These are phyloP conservation scores for Xanthostigma xanthostigma DNA, from an alignment of 2,888 invertebrate genomes.

Conservation along the genomic window DNA sequence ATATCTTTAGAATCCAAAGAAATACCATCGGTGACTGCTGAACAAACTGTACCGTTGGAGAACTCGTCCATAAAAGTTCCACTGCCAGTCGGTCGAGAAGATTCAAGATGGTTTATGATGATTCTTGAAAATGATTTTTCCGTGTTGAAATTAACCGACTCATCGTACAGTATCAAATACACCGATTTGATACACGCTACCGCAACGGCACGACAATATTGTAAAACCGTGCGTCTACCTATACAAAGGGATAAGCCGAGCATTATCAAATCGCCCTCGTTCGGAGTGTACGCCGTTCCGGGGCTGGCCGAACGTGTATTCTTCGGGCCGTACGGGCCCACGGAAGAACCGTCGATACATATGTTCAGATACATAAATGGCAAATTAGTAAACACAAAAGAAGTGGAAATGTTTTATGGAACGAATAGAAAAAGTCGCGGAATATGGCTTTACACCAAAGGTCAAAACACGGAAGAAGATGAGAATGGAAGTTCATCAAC, in stretches of 20 bases:
- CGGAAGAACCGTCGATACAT: constrained; percentile 21
- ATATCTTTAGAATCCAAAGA: constrained; percentile 5
- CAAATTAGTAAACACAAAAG: constrained; percentile 19
- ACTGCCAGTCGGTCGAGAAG: constrained; percentile 12
- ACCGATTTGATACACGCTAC: constrained; percentile 33
- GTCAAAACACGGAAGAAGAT: neutral
- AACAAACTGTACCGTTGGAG: constrained; percentile 13
- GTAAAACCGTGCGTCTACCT: constrained; percentile 32
- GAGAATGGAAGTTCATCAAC: neutral
- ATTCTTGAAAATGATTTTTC: constrained; percentile 37
- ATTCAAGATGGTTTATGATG: constrained; percentile 39
- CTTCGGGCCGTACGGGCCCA: constrained; percentile 24
- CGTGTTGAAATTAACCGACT: constrained; percentile 34
- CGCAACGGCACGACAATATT: constrained; percentile 29
- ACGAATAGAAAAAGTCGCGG: constrained; percentile 2
- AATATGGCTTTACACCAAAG: constrained; percentile 5
- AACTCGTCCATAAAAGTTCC: constrained; percentile 23
- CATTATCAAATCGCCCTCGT: constrained; percentile 9
- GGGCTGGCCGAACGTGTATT: constrained; percentile 22
- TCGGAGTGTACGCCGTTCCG: constrained; percentile 25
- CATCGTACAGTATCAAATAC: constrained; percentile 37
- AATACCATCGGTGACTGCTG: constrained; percentile 18
- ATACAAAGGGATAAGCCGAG: neutral
- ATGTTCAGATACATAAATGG: constrained; percentile 22
- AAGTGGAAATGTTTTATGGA: neutral